A percentile compares a stretch with the other conserved stretches of the same genome.
These are phyloP conservation scores for Sarcophaga subvicina DNA, from an alignment of 2,888 invertebrate genomes.

Conservation along the genomic window DNA sequence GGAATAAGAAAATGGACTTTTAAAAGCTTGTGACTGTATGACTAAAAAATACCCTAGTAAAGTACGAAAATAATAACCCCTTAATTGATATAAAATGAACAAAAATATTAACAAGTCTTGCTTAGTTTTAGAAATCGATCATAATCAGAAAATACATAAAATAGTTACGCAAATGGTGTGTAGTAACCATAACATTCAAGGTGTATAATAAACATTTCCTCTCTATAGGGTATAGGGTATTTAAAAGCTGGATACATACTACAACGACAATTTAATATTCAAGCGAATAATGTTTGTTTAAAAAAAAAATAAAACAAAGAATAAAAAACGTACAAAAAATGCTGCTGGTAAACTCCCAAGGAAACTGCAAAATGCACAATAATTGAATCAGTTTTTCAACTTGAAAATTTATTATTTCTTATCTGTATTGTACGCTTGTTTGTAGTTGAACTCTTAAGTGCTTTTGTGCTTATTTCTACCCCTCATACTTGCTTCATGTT, in stretches of 20 bases:
- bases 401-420: slow-evolving; percentile 67
- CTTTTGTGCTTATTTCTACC: slow-evolving; percentile 55
- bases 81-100: too few species aligned
- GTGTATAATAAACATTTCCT: too few species aligned
- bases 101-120: too few species aligned
- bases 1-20: background rate
- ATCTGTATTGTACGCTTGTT: slow-evolving; percentile 50
- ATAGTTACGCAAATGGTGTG: too few species aligned
- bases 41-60: too few species aligned
- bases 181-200: too few species aligned
- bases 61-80: too few species aligned
- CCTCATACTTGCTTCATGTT: slow-evolving; percentile 23
- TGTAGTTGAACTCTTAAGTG: slow-evolving; percentile 60
- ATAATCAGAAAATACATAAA: too few species aligned
- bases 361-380: slow-evolving; percentile 72
- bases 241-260: background rate
- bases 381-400: slow-evolving; percentile 71
- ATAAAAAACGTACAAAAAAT: slow-evolving; percentile 9
- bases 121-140: too few species aligned
- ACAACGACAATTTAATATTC: slow-evolving; percentile 52
- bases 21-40: too few species aligned
- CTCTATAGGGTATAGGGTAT: background rate
- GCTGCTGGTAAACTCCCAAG: slow-evolving; percentile 39
- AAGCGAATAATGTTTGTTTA: slow-evolving; percentile 58
- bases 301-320: background rate